A percentile compares a stretch with the other conserved stretches of the same genome.
These are phyloP conservation scores for Sporophila hypoxantha DNA, from an alignment of 2,113 vertebrate genomes.

Conservation along the genomic window DNA sequence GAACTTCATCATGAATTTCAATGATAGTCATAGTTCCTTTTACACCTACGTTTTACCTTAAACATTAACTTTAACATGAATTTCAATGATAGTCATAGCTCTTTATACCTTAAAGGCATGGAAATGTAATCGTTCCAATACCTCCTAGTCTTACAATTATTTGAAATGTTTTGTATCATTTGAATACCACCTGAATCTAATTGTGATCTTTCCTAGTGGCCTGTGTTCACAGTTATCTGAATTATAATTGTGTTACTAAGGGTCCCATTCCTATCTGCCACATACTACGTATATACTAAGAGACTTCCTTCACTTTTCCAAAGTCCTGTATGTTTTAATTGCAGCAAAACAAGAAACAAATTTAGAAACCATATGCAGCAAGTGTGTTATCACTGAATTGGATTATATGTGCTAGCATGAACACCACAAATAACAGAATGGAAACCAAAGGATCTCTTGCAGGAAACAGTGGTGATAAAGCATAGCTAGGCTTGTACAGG, in stretches of 20 bases:
- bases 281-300: background rate
- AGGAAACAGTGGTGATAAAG: background rate
- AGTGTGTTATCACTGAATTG: background rate
- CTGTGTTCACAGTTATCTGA: background rate
- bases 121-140: background rate
- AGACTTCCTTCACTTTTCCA: background rate
- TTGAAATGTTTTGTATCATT: background rate
- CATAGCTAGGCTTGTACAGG: background rate
- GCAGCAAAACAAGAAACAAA: background rate
- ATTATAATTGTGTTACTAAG: background rate
- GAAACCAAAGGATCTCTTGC: background rate
- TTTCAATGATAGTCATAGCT: background rate
- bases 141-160: background rate
- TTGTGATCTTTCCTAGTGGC: background rate
- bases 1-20: background rate
- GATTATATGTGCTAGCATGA: background rate
- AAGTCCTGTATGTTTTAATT: background rate
- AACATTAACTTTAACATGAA: background rate
- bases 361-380: background rate
- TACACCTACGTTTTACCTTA: background rate
- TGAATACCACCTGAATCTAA: background rate
- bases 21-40: background rate
- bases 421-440: background rate
- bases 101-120: background rate
- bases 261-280: background rate